Evolutionary conservation across 2,888 invertebrate genomes (phyloP).

Genomic region (Seladonia tumulorum): DNA sequence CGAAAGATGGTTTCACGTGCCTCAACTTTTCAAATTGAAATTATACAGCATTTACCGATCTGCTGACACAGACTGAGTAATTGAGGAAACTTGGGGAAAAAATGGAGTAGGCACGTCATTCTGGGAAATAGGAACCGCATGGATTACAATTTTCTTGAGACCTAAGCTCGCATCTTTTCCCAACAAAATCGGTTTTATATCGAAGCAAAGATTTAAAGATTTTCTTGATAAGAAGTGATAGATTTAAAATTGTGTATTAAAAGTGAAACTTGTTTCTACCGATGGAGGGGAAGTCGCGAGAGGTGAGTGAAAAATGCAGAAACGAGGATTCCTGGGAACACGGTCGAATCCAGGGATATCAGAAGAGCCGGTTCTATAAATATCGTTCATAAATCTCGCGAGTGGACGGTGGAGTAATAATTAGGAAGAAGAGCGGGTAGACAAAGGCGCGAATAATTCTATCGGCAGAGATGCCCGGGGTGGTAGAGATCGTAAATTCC

Average conservation of each 20-base stretch:
- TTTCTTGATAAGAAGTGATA: too few species aligned
- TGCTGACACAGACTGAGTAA: too few species aligned
- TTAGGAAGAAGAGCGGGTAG: slow-evolving; percentile 45
- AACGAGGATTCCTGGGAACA: not conserved
- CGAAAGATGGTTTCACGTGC: too few species aligned
- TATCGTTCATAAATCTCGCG: slow-evolving; percentile 51
- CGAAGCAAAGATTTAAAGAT: too few species aligned
- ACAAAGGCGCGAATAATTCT: slow-evolving; percentile 62
- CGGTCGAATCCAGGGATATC: slow-evolving; percentile 46
- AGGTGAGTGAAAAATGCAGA: not conserved
- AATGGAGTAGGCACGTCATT: too few species aligned
- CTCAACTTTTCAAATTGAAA: too few species aligned
- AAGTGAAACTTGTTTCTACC: not conserved
- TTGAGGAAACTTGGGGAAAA: too few species aligned
- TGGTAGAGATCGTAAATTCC: slow-evolving; percentile 51
- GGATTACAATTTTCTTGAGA: too few species aligned
- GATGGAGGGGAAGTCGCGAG: not conserved
- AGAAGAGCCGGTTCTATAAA: slow-evolving; percentile 40
- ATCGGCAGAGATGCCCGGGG: slow-evolving; percentile 44
- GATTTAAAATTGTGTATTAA: not conserved
- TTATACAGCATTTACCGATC: too few species aligned
- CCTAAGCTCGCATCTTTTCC: too few species aligned
- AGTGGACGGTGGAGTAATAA: slow-evolving; percentile 41
- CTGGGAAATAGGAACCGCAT: too few species aligned
- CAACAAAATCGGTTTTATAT: too few species aligned